phyloP scores from a whole-genome alignment of 2,888 invertebrate species.

The Carabus problematicus region DNA sequence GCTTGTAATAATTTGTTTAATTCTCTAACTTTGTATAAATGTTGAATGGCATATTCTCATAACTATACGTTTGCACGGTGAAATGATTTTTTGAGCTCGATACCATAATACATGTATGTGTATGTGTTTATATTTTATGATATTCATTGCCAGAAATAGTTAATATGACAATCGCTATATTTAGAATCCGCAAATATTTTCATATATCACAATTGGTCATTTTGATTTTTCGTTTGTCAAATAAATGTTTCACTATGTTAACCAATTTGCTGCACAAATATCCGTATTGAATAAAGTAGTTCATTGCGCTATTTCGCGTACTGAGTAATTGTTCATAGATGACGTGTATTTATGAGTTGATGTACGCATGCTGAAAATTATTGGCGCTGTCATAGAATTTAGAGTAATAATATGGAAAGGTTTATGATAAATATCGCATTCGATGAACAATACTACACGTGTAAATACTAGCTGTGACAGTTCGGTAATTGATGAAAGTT shows the following conservation, averaged over 20 bases:
- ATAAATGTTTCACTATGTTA: conserved; percentile 15
- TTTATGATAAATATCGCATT: neutral
- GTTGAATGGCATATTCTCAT: too few relatives aligned
- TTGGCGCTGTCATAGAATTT: neutral
- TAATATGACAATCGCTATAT: conserved; percentile 12
- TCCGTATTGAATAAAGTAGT: too few relatives aligned
- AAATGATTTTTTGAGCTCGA: too few relatives aligned
- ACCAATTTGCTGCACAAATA: too few relatives aligned
- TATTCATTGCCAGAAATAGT: too few relatives aligned
- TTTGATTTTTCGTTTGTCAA: neutral
- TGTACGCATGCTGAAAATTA: conserved; percentile 14
- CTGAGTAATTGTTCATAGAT: conserved; percentile 15
- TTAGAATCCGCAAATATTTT: conserved; percentile 6
- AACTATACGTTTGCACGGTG: too few relatives aligned
- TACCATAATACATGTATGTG: too few relatives aligned
- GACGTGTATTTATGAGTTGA: conserved; percentile 18
- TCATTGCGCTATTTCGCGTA: neutral
- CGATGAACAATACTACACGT: neutral
- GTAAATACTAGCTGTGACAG: conserved; percentile 8
- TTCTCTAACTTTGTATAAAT: too few relatives aligned
- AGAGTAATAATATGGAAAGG: neutral
- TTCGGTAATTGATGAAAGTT: neutral
- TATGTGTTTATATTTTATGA: too few relatives aligned
- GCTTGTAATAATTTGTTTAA: too few relatives aligned
- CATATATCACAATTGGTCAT: too few relatives aligned